These are phyloP conservation scores for Phyllotreta cruciferae DNA, from an alignment of 2,888 invertebrate species.

Conservation along the genomic window DNA sequence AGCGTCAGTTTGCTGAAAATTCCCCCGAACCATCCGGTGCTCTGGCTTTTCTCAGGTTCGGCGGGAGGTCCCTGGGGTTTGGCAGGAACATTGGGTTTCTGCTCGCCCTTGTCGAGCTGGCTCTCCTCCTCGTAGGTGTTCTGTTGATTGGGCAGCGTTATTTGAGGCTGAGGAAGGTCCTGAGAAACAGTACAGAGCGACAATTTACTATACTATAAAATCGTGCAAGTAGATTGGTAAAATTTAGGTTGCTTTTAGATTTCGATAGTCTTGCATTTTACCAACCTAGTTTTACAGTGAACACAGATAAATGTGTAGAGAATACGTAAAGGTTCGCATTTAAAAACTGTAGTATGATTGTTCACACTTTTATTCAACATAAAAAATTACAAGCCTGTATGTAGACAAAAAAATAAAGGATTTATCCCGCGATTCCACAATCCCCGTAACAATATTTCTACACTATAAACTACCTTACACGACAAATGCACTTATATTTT, in stretches of 20 bases:
- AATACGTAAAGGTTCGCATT: slow-evolving; percentile 4
- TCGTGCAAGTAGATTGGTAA: slow-evolving; percentile 29
- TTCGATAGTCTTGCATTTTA: not conserved
- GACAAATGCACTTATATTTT: slow-evolving; percentile 29
- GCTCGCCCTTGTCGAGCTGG: slow-evolving; percentile 23
- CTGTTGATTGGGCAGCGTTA: slow-evolving; percentile 66
- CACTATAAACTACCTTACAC: slow-evolving; percentile 32
- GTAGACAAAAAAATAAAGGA: slow-evolving; percentile 40
- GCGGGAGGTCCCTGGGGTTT: slow-evolving; percentile 40
- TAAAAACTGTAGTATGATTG: slow-evolving; percentile 16
- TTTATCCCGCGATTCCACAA: slow-evolving; percentile 23
- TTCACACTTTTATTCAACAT: slow-evolving; percentile 38
- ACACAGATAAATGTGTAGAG: not conserved
- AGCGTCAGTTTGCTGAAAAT: slow-evolving; percentile 83
- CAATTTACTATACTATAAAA: slow-evolving; percentile 54
- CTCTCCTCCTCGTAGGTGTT: slow-evolving; percentile 46
- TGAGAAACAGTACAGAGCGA: slow-evolving; percentile 55
- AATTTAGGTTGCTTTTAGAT: not conserved
- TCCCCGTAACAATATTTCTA: slow-evolving; percentile 31
- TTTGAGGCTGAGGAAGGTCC: slow-evolving; percentile 61
- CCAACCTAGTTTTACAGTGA: slow-evolving; percentile 11
- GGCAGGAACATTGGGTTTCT: slow-evolving; percentile 19
- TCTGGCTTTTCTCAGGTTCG: slow-evolving; percentile 45
- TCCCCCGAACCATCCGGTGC: slow-evolving; percentile 83
- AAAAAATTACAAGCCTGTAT: slow-evolving; percentile 43